These are phyloP conservation scores for Icerya purchasi DNA, from an alignment of 2,888 invertebrate genomes.

Conservation along the genomic window DNA sequence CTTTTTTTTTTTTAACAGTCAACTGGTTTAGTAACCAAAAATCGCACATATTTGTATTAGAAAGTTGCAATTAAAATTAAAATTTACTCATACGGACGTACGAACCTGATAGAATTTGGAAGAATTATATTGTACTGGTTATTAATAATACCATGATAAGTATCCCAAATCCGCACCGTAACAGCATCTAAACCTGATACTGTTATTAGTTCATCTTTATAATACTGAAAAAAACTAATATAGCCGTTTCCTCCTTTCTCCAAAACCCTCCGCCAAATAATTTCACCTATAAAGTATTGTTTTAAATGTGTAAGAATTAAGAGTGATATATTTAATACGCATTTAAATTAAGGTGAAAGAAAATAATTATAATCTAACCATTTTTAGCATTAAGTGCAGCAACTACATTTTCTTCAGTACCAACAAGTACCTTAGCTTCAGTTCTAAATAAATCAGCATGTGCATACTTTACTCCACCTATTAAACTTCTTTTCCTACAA, in stretches of 20 bases:
- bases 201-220: constrained; percentile 44
- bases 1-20: too few relatives aligned
- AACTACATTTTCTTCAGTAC: constrained; percentile 68
- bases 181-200: constrained; percentile 52
- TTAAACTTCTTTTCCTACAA: background rate
- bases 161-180: constrained; percentile 57
- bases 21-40: too few relatives aligned
- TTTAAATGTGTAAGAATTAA: too few relatives aligned
- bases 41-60: too few relatives aligned
- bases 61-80: too few relatives aligned
- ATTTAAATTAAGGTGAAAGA: background rate
- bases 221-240: constrained; percentile 39
- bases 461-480: constrained; percentile 8
- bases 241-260: constrained; percentile 40
- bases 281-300: constrained; percentile 39
- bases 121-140: constrained; percentile 42
- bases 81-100: too few relatives aligned
- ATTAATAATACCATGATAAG: constrained; percentile 44
- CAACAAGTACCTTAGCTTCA: constrained; percentile 36
- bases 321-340: too few relatives aligned
- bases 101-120: too few relatives aligned
- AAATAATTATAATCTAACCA: background rate
- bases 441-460: constrained; percentile 12
- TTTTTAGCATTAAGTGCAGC: constrained; percentile 36
- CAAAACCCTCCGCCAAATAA: constrained; percentile 64